Conservation (phyloP, 2,797 vertebrate genomes). For the Ptychadena robeensis region DNA sequence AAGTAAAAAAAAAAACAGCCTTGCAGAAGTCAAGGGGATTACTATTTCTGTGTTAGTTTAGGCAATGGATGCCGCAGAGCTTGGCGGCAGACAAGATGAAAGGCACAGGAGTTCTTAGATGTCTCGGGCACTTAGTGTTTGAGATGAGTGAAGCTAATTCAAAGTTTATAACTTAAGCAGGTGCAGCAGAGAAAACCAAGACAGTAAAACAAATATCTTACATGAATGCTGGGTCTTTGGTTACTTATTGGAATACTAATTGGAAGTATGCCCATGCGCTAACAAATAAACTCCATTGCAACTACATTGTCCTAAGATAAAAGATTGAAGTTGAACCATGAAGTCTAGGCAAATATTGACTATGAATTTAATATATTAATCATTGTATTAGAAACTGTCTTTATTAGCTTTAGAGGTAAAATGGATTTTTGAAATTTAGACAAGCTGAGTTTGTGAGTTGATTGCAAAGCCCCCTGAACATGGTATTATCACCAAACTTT, state of each 20-base stretch:
- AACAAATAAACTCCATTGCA: neutral
- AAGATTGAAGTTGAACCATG: neutral
- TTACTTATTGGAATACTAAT: neutral
- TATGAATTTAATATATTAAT: neutral
- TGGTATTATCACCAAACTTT: too few species aligned
- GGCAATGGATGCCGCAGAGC: constrained; percentile 16
- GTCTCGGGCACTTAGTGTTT: constrained; percentile 25
- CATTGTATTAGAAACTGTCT: neutral
- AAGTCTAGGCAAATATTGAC: neutral
- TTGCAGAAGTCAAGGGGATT: constrained; percentile 34
- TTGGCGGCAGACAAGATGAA: constrained; percentile 42
- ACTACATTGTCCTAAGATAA: neutral
- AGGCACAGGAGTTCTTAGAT: constrained; percentile 44
- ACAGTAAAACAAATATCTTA: neutral
- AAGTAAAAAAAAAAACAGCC: constrained; percentile 15
- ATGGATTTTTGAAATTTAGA: too few species aligned
- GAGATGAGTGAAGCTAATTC: constrained; percentile 34
- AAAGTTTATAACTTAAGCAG: constrained; percentile 50
- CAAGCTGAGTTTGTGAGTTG: too few species aligned
- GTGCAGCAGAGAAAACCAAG: constrained; percentile 16
- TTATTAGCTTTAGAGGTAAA: too few species aligned
- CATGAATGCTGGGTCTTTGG: neutral
- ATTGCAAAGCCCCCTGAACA: too few species aligned
- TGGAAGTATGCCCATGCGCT: neutral
- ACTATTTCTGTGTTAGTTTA: constrained; percentile 40